Evolutionary conservation across 2,888 invertebrate genomes (phyloP).

Genomic region (Pegoplata infirma): DNA sequence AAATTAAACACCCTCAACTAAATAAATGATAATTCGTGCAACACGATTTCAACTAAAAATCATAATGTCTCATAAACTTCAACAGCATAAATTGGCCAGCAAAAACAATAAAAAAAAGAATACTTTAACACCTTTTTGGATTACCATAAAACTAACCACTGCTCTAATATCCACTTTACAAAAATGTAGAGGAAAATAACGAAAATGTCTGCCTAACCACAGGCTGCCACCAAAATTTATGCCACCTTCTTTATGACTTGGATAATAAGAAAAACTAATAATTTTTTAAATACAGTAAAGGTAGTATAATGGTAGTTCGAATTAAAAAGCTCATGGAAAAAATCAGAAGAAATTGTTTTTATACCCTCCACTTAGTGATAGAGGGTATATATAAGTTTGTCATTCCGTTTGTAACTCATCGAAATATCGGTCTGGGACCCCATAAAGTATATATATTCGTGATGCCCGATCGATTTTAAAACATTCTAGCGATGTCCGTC

Average conservation of each 20-base stretch:
- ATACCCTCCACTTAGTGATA: no score
- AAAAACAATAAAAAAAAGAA: slow-evolving; percentile 30
- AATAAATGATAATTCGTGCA: slow-evolving; percentile 63
- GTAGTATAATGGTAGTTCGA: slow-evolving; percentile 29
- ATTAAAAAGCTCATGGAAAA: slow-evolving; percentile 6
- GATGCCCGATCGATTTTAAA: no score
- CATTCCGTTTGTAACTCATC: no score
- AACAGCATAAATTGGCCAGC: slow-evolving; percentile 50
- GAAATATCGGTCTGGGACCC: no score
- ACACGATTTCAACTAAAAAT: slow-evolving; percentile 61
- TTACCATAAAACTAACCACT: slow-evolving; percentile 56
- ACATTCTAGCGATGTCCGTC: no score
- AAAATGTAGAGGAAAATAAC: slow-evolving; percentile 22
- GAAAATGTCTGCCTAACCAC: slow-evolving; percentile 61
- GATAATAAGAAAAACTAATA: slow-evolving; percentile 56
- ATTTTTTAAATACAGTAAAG: slow-evolving; percentile 53
- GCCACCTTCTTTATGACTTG: slow-evolving; percentile 61
- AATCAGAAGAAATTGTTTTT: neutral
- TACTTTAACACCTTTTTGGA: slow-evolving; percentile 62
- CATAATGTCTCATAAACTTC: slow-evolving; percentile 63
- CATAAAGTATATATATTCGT: no score
- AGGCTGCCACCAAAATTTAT: slow-evolving; percentile 63
- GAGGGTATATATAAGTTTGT: no score
- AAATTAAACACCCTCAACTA: slow-evolving; percentile 63
- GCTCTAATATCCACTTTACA: slow-evolving; percentile 9